Base-by-base conservation (phyloP, 1,140 invertebrate species). In the Drosophila takahashii region DNA sequence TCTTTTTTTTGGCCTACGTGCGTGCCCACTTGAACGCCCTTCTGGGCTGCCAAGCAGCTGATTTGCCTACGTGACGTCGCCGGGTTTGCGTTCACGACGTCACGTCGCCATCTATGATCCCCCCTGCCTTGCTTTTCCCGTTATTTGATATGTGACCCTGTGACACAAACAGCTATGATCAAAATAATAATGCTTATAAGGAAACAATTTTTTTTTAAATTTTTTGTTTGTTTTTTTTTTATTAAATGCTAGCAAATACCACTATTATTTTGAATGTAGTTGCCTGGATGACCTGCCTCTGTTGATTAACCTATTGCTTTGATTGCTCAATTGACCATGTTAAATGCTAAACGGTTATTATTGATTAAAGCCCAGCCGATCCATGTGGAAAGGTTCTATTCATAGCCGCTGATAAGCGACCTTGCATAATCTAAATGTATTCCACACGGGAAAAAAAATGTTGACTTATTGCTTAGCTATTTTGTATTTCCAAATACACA, bases 331-430 rank as follows among this genome's bases (percentile, higher is more conserved):
- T 83, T 75, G 62, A 70, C 41, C 48, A 29, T 58, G 52, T 71
- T 39, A 36, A 59, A 57, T 41, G 34, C 41, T 57, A 57, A 70
- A 70, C 34, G 65, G 65, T 48, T 71, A 51, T 58, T 48, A 65
- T 81, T 80, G 79, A 80, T 80, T 81, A 72, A 77, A 72, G 54
- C 62, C 36, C 16, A 27, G 66, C 59, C 51, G 45, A 39, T 76
- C 37, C 27, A 54, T 27, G 44, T 41, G 44, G 27, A 66, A 50
- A 66, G n/a, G 5, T 11, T 66, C 34, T 71, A 70, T 71, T 48
- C 32, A 57, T 61, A 69, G 62, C 34, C 60, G n/a, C 34, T 72
- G 81, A 85, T 85, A 80, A 80, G 76, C 81, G 77, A 71, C 77
- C 76, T 84, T 83, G 71, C 44, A 58, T 71, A 79, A 79, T 60